Base-by-base conservation (phyloP, 2,797 vertebrate species). In the Dermochelys coriacea region DNA sequence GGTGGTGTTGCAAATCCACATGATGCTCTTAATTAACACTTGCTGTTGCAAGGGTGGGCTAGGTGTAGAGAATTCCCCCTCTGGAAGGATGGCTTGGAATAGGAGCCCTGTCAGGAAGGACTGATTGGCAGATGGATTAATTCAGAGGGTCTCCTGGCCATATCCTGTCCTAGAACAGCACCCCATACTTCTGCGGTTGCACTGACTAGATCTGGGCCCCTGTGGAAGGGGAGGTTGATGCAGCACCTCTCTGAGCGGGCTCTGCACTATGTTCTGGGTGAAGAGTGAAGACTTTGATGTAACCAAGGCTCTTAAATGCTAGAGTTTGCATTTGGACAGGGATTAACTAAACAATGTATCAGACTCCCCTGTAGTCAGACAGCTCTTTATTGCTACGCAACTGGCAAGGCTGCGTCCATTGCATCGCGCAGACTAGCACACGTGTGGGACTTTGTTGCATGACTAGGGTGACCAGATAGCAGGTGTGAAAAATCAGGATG, bases 141-240 rank as follows among this genome's bases (percentile, higher is more conserved):
- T 25, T 49, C 0, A 0, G 82, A 89, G 59, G 51, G 75, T 41
- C 3, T 23, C 3, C 2, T 0, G 2, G 9, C 79, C 41, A 50
- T 75, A n/a, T 18, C 10, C 8, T 68, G 15, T 9, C 19, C 16
- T n/a, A 37, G 64, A 68, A 37, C 9, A 37, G 19, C n/a, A 68
- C 34, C n/a, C 18, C 18, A n/a, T n/a, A 19, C 34, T n/a, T n/a
- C 34, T 64, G 61, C 31, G 61, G 34, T 18, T 21, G n/a, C 5
- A n/a, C n/a, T 37, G 64, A 68, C n/a, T 68, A 18, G 64, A 68
- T 68, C 16, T 68, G 19, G 19, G 8, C 2, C 34, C n/a, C 18
- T 10, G 18, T 37, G n/a, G 19, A 68, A 37, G n/a, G 64, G 64
- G 64, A 68, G 8, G 64, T 19, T 68, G 61, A n/a, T 37, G 61